These are phyloP conservation scores for Ovibos moschatus DNA, from an alignment of 2,113 vertebrate species.

Conservation along the genomic window DNA sequence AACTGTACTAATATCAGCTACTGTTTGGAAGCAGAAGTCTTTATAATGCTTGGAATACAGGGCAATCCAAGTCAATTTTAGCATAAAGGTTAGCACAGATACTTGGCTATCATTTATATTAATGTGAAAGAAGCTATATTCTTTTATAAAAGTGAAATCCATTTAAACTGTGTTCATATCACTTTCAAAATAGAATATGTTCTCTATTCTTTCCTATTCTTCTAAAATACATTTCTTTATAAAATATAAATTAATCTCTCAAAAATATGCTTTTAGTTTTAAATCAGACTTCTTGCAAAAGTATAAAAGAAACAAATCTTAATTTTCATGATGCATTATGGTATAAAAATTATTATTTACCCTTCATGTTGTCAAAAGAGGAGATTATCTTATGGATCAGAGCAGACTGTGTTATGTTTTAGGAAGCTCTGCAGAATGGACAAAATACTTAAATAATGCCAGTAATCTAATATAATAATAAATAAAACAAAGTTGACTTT, in stretches of 20 bases:
- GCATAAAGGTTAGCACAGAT: background rate
- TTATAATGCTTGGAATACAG: background rate
- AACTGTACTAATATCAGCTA: background rate
- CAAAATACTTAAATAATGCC: background rate
- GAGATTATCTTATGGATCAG: background rate
- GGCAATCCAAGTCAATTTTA: background rate
- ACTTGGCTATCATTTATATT: background rate
- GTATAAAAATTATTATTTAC: background rate
- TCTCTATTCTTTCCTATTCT: background rate
- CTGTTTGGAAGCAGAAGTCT: background rate
- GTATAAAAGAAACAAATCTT: background rate
- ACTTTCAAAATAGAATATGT: slow-evolving; percentile 11
- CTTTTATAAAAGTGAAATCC: slow-evolving; percentile 4
- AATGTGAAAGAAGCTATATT: background rate
- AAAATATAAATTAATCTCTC: background rate
- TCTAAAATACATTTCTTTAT: background rate
- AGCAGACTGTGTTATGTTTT: background rate
- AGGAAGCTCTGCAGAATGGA: background rate
- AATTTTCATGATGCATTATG: background rate
- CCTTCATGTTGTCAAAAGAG: background rate
- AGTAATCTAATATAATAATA: background rate
- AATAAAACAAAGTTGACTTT: background rate
- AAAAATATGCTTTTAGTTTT: slow-evolving; percentile 3
- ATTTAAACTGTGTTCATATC: background rate
- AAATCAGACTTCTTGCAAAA: background rate